phyloP scores from a whole-genome alignment of 2,888 invertebrate species.

The Nymphalis urticae region DNA sequence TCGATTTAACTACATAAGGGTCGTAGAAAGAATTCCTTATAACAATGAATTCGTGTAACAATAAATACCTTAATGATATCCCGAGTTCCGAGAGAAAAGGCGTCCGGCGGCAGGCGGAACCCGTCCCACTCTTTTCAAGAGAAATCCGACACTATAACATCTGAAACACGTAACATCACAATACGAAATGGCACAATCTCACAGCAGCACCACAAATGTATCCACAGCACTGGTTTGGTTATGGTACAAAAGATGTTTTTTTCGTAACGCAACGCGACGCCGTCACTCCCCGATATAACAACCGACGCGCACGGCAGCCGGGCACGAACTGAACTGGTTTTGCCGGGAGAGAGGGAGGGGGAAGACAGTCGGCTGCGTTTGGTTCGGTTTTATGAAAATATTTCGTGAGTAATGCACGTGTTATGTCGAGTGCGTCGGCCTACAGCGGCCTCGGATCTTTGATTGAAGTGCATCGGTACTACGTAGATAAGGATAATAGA shows the following conservation, averaged over 20 bases:
- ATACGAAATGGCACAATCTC: slow-evolving; percentile 70
- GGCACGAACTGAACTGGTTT: slow-evolving; percentile 80
- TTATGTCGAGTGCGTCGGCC: slow-evolving; percentile 80
- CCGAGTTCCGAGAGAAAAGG: slow-evolving; percentile 77
- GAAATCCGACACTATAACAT: slow-evolving; percentile 73
- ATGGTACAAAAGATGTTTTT: slow-evolving; percentile 69
- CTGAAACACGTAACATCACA: slow-evolving; percentile 73
- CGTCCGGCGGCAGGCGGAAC: slow-evolving; percentile 72
- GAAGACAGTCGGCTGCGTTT: slow-evolving; percentile 72
- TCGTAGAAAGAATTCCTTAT: slow-evolving; percentile 77
- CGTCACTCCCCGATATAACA: slow-evolving; percentile 47
- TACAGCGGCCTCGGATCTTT: slow-evolving; percentile 74
- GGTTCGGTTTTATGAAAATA: slow-evolving; percentile 81
- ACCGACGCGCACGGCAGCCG: slow-evolving; percentile 77
- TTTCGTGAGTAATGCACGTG: slow-evolving; percentile 82
- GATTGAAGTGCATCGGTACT: slow-evolving; percentile 68
- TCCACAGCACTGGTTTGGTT: slow-evolving; percentile 77
- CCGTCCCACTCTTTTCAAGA: slow-evolving; percentile 71
- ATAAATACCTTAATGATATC: slow-evolving; percentile 83
- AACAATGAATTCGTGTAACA: slow-evolving; percentile 81
- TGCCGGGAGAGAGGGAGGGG: slow-evolving; percentile 51
- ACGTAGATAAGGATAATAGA: slow-evolving; percentile 62
- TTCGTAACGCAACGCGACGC: slow-evolving; percentile 72
- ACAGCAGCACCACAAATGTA: slow-evolving; percentile 70
- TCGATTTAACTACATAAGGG: slow-evolving; percentile 76